Evolutionary conservation across 2,797 vertebrate genomes (phyloP), one percentile per base, ranked within the genome.

Genomic region (Cetoscarus ocellatus): DNA sequence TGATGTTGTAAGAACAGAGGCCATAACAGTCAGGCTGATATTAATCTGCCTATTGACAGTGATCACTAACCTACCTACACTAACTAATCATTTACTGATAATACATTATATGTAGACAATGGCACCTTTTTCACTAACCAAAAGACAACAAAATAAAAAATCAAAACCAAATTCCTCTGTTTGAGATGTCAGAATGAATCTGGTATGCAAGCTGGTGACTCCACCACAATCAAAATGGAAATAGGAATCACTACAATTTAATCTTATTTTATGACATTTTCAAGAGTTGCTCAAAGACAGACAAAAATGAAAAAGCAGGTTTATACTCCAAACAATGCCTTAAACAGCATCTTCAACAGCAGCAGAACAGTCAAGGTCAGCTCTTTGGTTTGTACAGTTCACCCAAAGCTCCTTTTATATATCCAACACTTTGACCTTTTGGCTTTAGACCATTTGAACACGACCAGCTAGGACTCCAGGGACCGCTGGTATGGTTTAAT

Each of bases 401-500:
- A 74, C 36, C 71, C 43, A 51, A 34, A 60, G 69, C 59, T 72
- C 40, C 44, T 72, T 69, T 84, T 51, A 73, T 70, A 75, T 39
- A 69, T 73, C 60, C 67, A 79, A 71, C 57, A 73, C 38, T 61
- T 79, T 88, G 83, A 91, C 88, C 84, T 90, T 84, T 81, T 60
- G 67, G 69, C 67, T 88, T 84, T 42, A 76, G 82, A 79, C 82
- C 67, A 79, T 75, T 80, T 87, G 68, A 82, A 79, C 77, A 84
- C 43, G 13, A 80, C 70, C 77, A 70, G 68, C 71, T 15, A 68
- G 75, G 79, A 82, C 90, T 70, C 77, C 17, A 49, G 88, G 84
- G 83, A 89, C 59, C 57, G 64, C 61, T 81, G 65, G 43, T 85
- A 63, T 47, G 75, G 78, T 91, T 91, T 90, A 91, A 92, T 90